These are phyloP conservation scores for Ammospiza nelsoni DNA, from an alignment of 2,113 vertebrate species.

Conservation along the genomic window DNA sequence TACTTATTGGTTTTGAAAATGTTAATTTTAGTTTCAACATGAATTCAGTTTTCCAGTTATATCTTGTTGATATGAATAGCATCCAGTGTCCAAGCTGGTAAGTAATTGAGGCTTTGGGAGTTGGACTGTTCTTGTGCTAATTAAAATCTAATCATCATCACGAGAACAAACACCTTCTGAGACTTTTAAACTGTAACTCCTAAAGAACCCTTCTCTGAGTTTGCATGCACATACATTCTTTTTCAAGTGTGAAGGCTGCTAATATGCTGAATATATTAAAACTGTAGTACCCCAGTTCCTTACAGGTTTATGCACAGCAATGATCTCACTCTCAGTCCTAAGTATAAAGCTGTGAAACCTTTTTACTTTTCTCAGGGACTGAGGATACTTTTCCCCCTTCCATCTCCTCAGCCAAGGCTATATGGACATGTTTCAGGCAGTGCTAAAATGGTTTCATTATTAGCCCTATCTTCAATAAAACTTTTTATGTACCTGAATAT, in stretches of 20 bases:
- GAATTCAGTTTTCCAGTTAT: background rate
- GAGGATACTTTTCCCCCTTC: background rate
- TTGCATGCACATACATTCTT: background rate
- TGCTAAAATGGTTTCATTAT: background rate
- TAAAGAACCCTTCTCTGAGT: background rate
- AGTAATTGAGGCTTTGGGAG: slow-evolving; percentile 44
- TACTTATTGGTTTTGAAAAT: background rate
- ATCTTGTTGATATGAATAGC: slow-evolving; percentile 32
- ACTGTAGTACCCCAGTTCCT: background rate
- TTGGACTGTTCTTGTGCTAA: slow-evolving; percentile 32
- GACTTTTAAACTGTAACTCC: slow-evolving; percentile 24
- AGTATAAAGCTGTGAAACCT: background rate
- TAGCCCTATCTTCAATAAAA: background rate
- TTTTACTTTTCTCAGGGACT: background rate
- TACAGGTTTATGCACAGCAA: background rate
- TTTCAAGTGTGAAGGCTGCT: background rate
- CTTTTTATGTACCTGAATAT: background rate
- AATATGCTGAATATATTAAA: slow-evolving; percentile 4
- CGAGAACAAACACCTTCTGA: slow-evolving; percentile 49
- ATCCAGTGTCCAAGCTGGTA: slow-evolving; percentile 5
- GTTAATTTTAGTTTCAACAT: slow-evolving; percentile 12
- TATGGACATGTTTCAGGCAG: fast-evolving
- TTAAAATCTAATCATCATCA: slow-evolving; percentile 61
- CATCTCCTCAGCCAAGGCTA: background rate
- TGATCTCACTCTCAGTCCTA: background rate